These are phyloP conservation scores for Anorthoa munda DNA, from an alignment of 2,888 invertebrate species.

Conservation along the genomic window DNA sequence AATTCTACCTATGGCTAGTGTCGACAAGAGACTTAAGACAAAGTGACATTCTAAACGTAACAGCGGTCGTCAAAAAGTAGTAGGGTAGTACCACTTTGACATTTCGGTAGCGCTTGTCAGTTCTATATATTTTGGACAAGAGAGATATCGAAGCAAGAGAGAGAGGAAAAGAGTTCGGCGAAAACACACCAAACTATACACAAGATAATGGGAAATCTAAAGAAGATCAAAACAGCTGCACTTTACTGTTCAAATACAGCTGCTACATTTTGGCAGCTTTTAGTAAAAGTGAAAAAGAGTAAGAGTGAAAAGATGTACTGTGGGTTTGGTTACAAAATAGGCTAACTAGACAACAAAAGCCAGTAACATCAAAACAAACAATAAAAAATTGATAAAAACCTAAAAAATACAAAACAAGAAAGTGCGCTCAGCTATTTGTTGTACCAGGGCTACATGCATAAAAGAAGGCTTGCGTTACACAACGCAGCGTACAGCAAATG, in stretches of 20 bases:
- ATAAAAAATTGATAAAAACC: conserved; percentile 36
- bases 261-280: not conserved
- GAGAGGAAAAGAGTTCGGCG: too few species aligned
- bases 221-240: not conserved
- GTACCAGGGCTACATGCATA: conserved; percentile 54
- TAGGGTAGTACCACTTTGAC: too few species aligned
- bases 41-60: too few species aligned
- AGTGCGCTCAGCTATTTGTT: conserved; percentile 42
- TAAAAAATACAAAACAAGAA: conserved; percentile 23
- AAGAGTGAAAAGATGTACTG: not conserved
- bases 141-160: not conserved
- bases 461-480: conserved; percentile 59
- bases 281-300: not conserved
- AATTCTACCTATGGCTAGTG: not conserved
- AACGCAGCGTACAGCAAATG: conserved; percentile 58
- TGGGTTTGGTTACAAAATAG: not conserved
- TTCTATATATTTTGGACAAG: too few species aligned
- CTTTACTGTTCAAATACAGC: too few species aligned
- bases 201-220: too few species aligned
- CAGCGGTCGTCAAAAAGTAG: too few species aligned
- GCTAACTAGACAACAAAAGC: conserved; percentile 10
- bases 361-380: conserved; percentile 30
- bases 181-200: too few species aligned
- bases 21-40: not conserved
- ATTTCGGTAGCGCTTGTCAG: too few species aligned